Evolutionary conservation across 1,140 invertebrate genomes (phyloP).

Genomic region (Drosophila pseudoobscura): DNA sequence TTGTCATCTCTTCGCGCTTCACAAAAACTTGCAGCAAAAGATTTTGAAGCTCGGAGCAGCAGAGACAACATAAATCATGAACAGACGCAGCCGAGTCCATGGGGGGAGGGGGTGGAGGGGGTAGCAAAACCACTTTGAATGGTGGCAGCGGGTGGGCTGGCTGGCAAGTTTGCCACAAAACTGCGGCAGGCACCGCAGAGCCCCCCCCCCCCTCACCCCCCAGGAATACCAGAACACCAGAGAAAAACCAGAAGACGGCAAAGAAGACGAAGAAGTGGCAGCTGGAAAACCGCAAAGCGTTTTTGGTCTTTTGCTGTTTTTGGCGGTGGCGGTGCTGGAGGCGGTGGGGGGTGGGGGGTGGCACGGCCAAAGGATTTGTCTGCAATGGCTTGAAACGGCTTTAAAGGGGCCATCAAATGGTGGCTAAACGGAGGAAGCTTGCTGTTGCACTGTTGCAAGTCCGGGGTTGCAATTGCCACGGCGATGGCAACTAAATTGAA

Average conservation of each 20-base stretch:
- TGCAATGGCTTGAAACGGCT: slow-evolving; percentile 60
- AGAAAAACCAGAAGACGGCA: slow-evolving; percentile 28
- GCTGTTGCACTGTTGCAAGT: slow-evolving; percentile 8
- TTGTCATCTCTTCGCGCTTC: slow-evolving; percentile 49
- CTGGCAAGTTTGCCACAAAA: slow-evolving; percentile 46
- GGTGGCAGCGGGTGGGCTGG: slow-evolving; percentile 1
- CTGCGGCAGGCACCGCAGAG: slow-evolving; percentile 36
- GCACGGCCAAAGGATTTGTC: slow-evolving; percentile 45
- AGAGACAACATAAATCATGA: slow-evolving; percentile 77
- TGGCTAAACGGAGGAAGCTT: slow-evolving; percentile 61
- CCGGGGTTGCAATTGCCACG: slow-evolving; percentile 60
- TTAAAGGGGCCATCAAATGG: slow-evolving; percentile 74
- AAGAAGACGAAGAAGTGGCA: slow-evolving; percentile 13
- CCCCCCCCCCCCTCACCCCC: neutral
- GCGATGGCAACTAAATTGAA: slow-evolving; percentile 75
- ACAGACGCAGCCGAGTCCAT: slow-evolving; percentile 56
- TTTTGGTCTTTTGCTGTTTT: slow-evolving; percentile 57
- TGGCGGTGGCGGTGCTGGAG: slow-evolving; percentile 1
- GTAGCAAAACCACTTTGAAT: slow-evolving; percentile 46
- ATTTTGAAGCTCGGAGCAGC: slow-evolving; percentile 35
- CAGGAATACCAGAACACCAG: too few relatives aligned
- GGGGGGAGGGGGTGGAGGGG: too few relatives aligned
- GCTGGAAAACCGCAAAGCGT: slow-evolving; percentile 62
- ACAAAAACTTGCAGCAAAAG: slow-evolving; percentile 17
- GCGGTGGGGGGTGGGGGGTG: slow-evolving; percentile 23